Conservation (phyloP, 2,888 invertebrate genomes). For the Branchinecta sandiegonensis region DNA sequence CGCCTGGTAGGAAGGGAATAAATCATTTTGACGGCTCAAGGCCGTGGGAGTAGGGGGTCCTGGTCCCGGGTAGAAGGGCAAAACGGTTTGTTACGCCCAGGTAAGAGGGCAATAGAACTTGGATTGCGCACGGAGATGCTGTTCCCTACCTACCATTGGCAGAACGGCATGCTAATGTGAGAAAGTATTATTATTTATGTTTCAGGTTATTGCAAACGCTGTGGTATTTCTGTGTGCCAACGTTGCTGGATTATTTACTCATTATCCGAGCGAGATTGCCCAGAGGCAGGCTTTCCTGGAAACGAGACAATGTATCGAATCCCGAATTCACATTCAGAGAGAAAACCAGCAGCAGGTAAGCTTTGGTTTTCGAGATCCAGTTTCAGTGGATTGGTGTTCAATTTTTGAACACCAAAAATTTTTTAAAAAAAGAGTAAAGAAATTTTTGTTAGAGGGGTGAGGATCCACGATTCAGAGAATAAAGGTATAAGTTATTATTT, state of each 20-base stretch:
- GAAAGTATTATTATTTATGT: constrained; percentile 30
- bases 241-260: constrained; percentile 71
- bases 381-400: no score
- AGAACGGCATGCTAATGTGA: constrained; percentile 31
- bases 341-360: constrained; percentile 90
- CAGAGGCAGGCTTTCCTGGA: constrained; percentile 84
- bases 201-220: constrained; percentile 50
- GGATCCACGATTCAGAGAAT: no score
- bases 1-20: no score
- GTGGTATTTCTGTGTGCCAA: constrained; percentile 61
- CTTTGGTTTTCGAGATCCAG: constrained; percentile 20
- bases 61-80: no score
- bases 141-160: no score
- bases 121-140: not conserved
- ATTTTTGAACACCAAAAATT: no score
- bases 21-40: no score
- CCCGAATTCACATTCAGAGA: constrained; percentile 69
- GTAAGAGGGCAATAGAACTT: constrained; percentile 27
- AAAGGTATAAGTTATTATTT: no score
- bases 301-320: constrained; percentile 84
- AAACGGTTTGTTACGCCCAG: not conserved
- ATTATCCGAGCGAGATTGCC: constrained; percentile 76
- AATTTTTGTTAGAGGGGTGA: no score
- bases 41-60: no score
- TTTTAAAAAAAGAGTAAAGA: no score